Evolutionary conservation across 2,797 vertebrate genomes (phyloP), one percentile per base, ranked within the genome.

Genomic region (Darevskia mixta): DNA sequence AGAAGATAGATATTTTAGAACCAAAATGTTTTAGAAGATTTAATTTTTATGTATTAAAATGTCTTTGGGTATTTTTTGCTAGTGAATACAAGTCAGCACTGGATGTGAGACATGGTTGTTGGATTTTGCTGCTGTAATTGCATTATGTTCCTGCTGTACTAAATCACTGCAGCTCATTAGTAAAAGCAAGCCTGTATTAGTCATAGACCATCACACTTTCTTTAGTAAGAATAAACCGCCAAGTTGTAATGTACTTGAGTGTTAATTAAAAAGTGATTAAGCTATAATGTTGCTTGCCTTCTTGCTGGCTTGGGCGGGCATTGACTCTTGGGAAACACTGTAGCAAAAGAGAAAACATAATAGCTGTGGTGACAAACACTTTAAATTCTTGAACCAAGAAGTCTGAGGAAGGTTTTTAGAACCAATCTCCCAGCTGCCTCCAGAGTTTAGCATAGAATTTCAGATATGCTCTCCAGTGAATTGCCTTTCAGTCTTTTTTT

Each of bases 161-260:
- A 83, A 83, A 58, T 91, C 87, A 66, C 23, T 32, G 1, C n/a
- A 2, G 85, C 84, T 91, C 73, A 66, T 85, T 91, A 86, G 72
- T 41, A 77, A 43, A 79, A 83, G 64, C 55, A 78, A 61, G 25
- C 5, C 55, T 79, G 43, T 79, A 86, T 89, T 72, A 89, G 85
- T 82, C 89, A 93, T 76, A 38, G 64, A n/a, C 85, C 72, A 58
- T 87, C 88, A 66, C 72, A 78, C 75, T 91, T 88, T 75, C 72
- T 7, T 66, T 77, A 73, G 76, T 58, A 49, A 69, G 86, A 75
- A 82, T 90, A 83, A 81, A 29, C 38, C 23, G 20, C 67, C 8
- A 69, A 67, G 49, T 88, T 90, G 76, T 83, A 61, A 32, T 73
- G 38, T 77, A 55, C 84, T 75, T 81, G 85, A 29, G 5, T 88